Conservation (phyloP, 2,797 vertebrate species). For the Hyperoplus lanceolatus region DNA sequence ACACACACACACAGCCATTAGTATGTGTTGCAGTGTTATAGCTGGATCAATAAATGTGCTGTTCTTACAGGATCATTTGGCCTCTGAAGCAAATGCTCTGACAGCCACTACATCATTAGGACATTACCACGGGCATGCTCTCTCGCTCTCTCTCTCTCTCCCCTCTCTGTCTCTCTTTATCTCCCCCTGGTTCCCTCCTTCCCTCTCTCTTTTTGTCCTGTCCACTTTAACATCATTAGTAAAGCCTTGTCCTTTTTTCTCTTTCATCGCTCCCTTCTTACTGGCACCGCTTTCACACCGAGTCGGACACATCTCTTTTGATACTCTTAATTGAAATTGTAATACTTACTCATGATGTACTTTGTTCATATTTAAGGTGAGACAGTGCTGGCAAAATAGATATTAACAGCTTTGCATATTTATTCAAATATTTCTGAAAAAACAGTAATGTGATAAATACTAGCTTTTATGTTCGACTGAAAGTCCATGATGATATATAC, state of each 20-base stretch:
- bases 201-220: slow-evolving; percentile 24
- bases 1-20: slow-evolving; percentile 58
- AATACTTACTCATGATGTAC: not conserved
- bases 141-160: slow-evolving; percentile 9
- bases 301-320: not conserved
- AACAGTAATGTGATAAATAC: no score
- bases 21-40: slow-evolving; percentile 72
- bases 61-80: slow-evolving; percentile 84
- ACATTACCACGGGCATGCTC: slow-evolving; percentile 77
- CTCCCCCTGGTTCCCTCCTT: slow-evolving; percentile 19
- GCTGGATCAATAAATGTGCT: slow-evolving; percentile 74
- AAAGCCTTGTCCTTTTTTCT: not conserved
- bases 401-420: no score
- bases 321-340: not conserved
- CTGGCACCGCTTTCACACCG: not conserved
- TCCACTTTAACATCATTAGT: slow-evolving; percentile 25
- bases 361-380: not conserved
- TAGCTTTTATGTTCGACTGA: no score
- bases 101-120: slow-evolving; percentile 80
- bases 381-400: no score
- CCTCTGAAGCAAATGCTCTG: slow-evolving; percentile 77
- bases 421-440: no score
- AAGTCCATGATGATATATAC: no score
- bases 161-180: slow-evolving; percentile 2
- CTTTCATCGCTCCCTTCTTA: not conserved